Evolutionary conservation across 2,797 vertebrate genomes (phyloP).

Genomic region (Sylvia borin): DNA sequence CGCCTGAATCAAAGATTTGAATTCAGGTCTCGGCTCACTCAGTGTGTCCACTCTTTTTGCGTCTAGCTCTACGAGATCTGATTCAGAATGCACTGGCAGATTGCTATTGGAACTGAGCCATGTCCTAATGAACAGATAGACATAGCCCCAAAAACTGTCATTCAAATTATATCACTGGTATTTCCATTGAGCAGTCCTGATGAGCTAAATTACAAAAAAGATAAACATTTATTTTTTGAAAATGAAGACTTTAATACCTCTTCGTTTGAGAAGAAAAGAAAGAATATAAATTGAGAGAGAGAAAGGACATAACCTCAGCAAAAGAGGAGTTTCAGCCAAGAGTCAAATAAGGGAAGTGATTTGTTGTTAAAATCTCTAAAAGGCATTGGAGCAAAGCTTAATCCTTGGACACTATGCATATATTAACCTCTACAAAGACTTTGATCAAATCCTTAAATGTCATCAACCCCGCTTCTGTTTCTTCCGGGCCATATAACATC

Average conservation of each 20-base stretch:
- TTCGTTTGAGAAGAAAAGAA: not conserved
- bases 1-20: not conserved
- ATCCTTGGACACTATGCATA: slow-evolving; percentile 10
- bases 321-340: not conserved
- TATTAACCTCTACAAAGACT: slow-evolving; percentile 47
- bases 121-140: not conserved
- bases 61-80: not conserved
- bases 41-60: not conserved
- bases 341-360: not conserved
- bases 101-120: not conserved
- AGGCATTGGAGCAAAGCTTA: slow-evolving; percentile 7
- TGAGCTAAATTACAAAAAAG: not conserved
- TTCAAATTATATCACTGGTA: not conserved
- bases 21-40: not conserved
- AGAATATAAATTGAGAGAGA: not conserved
- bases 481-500: slow-evolving; percentile 33
- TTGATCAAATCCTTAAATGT: slow-evolving; percentile 54
- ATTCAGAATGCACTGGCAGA: not conserved
- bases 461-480: slow-evolving; percentile 3
- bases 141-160: not conserved
- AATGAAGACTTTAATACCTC: not conserved
- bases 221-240: slow-evolving; percentile 5
- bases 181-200: not conserved
- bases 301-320: not conserved
- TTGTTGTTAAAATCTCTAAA: slow-evolving; percentile 4